Conservation (phyloP, 2,888 invertebrate genomes). For the Drosophila kanekoi region DNA sequence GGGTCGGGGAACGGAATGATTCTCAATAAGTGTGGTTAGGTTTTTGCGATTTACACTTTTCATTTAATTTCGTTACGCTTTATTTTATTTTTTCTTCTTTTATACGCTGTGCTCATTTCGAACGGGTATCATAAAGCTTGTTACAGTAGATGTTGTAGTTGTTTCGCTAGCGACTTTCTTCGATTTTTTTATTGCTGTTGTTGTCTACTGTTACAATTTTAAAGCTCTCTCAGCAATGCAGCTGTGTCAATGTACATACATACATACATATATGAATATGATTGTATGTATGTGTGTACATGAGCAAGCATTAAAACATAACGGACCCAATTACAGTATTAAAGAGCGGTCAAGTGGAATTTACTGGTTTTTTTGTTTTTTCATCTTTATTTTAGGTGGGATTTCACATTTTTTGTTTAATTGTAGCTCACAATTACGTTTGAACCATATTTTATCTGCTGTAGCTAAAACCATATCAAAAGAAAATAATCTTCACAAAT, state of each 20-base stretch:
- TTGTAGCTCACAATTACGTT: constrained; percentile 40
- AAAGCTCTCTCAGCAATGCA: constrained; percentile 70
- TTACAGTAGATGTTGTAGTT: constrained; percentile 62
- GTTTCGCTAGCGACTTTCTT: constrained; percentile 74
- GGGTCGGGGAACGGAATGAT: constrained; percentile 28
- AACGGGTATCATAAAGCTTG: constrained; percentile 71
- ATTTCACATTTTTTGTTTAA: constrained; percentile 67
- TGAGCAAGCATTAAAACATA: constrained; percentile 74
- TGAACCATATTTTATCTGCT: constrained; percentile 15
- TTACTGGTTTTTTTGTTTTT: constrained; percentile 56
- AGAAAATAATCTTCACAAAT: constrained; percentile 26
- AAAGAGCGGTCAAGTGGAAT: constrained; percentile 66
- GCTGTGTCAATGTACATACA: constrained; percentile 56
- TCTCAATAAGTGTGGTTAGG: constrained; percentile 70
- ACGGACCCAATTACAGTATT: constrained; percentile 78
- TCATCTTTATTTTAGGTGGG: constrained; percentile 28
- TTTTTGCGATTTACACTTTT: constrained; percentile 70
- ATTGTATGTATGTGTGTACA: constrained; percentile 36
- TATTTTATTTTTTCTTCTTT: constrained; percentile 42
- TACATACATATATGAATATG: constrained; percentile 28
- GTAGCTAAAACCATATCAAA: constrained; percentile 3
- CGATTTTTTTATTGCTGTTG: constrained; percentile 58
- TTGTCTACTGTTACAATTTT: constrained; percentile 75
- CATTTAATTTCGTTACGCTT: constrained; percentile 74
- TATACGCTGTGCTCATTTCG: constrained; percentile 70